Evolutionary conservation across 2,797 vertebrate species (phyloP).

Genomic region (Acipenser transmontanus): DNA sequence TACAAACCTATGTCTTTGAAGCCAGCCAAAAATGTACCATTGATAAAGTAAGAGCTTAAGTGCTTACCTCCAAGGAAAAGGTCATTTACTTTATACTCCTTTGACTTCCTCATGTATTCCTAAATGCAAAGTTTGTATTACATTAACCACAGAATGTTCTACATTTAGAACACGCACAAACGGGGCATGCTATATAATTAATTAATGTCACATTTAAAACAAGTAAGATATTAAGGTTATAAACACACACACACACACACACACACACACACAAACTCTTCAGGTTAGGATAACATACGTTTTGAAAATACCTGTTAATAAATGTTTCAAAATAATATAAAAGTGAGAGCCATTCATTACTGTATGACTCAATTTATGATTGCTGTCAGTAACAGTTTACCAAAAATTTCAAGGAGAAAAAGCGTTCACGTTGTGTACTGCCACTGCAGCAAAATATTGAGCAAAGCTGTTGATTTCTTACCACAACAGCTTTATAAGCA

Average conservation of each 20-base stretch:
- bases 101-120: slow-evolving; percentile 71
- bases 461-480: slow-evolving; percentile 42
- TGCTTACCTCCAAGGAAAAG: slow-evolving; percentile 78
- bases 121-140: slow-evolving; percentile 32
- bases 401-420: too few relatives aligned
- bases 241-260: neutral
- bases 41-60: too few relatives aligned
- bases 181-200: neutral
- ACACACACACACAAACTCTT: neutral
- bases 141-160: slow-evolving; percentile 25
- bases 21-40: too few relatives aligned
- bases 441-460: neutral
- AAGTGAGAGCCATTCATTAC: too few relatives aligned
- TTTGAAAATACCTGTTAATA: neutral
- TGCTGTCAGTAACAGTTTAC: too few relatives aligned
- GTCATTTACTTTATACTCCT: slow-evolving; percentile 60
- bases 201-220: too few relatives aligned
- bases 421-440: too few relatives aligned
- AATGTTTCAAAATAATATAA: neutral
- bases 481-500: slow-evolving; percentile 75
- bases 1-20: too few relatives aligned
- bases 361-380: too few relatives aligned
- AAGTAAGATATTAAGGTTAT: neutral
- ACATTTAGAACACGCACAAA: neutral
- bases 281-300: neutral